Conservation (phyloP, 2,797 vertebrate genomes). For the Gambelia wislizenii region DNA sequence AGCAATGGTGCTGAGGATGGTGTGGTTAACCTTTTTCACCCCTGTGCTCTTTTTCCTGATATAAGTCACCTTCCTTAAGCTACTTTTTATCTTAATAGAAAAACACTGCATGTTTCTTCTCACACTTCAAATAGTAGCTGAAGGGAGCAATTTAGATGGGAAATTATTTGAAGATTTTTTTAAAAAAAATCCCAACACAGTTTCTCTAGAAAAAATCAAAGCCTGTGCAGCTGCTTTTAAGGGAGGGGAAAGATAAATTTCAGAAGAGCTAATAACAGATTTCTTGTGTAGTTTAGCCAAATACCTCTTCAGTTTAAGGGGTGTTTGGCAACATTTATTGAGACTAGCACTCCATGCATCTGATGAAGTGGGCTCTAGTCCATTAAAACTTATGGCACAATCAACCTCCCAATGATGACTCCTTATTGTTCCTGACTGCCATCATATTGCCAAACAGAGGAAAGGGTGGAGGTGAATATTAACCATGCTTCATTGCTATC, state of each 20-base stretch:
- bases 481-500: not conserved
- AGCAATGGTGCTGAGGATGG: not conserved
- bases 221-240: not conserved
- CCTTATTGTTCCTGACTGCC: conserved; percentile 80
- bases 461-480: not conserved
- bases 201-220: not conserved
- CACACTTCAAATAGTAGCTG: not conserved
- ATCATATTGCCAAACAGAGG: not conserved
- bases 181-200: not conserved
- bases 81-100: not conserved
- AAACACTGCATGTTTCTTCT: not conserved
- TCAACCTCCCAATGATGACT: conserved; percentile 41
- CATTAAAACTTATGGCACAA: not conserved
- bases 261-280: not conserved
- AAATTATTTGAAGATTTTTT: not conserved
- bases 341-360: not conserved
- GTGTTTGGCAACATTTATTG: not conserved
- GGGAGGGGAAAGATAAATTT: not conserved
- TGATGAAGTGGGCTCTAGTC: not conserved
- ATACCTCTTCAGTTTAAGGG: not conserved
- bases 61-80: not conserved
- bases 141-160: not conserved
- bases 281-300: not conserved
- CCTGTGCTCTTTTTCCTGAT: not conserved
- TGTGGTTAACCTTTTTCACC: not conserved